Evolutionary conservation across 1,140 invertebrate genomes (phyloP), one percentile per base, ranked within the genome.

Genomic region (Arctopsyche grandis): DNA sequence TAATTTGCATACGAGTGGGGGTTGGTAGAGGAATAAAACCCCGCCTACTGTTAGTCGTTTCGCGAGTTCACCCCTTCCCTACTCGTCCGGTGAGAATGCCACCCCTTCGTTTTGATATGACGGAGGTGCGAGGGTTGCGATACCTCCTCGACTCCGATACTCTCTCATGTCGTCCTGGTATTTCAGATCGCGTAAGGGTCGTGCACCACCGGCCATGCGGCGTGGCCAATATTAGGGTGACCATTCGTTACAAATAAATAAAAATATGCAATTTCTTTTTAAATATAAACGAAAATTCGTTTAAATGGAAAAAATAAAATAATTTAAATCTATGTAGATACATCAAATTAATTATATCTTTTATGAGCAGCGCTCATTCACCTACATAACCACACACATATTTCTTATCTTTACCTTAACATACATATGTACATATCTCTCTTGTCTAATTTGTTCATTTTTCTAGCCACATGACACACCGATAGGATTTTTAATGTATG

Each of bases 111-210:
- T 56, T 56, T 10, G 14, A 56, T 56, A 21, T 56, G 52, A 38
- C 10, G 26, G 12, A 7, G 24, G 9, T 66, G 22, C 12, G 66
- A 19, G 10, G 24, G 22, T 26, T 24, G 66, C 9, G 21, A 12
- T 24, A 48, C 69, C 21, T 52, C 79, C 48, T 66, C 38, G 14
- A 16, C 5, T 9, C 38, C 38, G 16, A 78, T 69, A 74, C 78
- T 75, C 58, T 1, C 14, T 81, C 22, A 56, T 74, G 80, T 26
- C 14, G 21, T 44, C 80, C 80, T 79, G 78, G 63, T 81, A 69
- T n/a, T 19, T 1, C 56, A 60, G 74, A 81, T 81, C 58, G 78
- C 75, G 21, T 52, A 74, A 79, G 80, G 80, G 80, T 79, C 75
- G 78, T 79, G 80, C 63, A 48, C 76, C 52, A 58, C 26, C 46